A percentile compares a stretch with the other conserved stretches of the same genome.
phyloP scores from a whole-genome alignment of 2,113 vertebrate genomes.

The Callocephalon fimbriatum region DNA sequence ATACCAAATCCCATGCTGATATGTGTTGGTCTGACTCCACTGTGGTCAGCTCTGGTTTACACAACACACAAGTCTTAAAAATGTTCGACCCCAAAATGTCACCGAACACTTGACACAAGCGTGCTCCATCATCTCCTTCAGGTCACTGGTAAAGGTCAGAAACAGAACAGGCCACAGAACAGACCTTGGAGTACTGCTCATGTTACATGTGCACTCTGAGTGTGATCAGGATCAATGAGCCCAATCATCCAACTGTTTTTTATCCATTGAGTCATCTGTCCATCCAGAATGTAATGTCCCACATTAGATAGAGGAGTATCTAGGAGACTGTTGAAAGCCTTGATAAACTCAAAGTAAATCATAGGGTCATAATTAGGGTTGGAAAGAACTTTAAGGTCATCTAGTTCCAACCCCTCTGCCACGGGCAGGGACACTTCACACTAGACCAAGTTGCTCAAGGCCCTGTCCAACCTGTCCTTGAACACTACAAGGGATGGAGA shows the following conservation, averaged over 20 bases:
- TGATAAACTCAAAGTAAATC: neutral
- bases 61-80: neutral
- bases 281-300: neutral
- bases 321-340: neutral
- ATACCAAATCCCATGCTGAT: neutral
- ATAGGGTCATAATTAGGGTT: neutral
- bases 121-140: neutral
- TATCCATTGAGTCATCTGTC: neutral
- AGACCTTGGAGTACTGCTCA: neutral
- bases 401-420: neutral
- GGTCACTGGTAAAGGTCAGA: neutral
- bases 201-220: neutral
- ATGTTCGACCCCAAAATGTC: neutral
- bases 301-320: neutral
- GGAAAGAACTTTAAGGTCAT: neutral
- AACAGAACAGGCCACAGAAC: neutral
- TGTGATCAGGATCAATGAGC: neutral
- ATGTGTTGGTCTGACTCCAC: neutral
- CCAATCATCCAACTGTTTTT: neutral
- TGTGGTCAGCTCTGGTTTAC: neutral
- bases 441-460: neutral
- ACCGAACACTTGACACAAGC: neutral
- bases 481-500: neutral
- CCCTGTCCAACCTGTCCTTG: neutral
- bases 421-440: neutral